Evolutionary conservation across 1,140 invertebrate species (phyloP).

Genomic region (Gonatopus flavifemur): DNA sequence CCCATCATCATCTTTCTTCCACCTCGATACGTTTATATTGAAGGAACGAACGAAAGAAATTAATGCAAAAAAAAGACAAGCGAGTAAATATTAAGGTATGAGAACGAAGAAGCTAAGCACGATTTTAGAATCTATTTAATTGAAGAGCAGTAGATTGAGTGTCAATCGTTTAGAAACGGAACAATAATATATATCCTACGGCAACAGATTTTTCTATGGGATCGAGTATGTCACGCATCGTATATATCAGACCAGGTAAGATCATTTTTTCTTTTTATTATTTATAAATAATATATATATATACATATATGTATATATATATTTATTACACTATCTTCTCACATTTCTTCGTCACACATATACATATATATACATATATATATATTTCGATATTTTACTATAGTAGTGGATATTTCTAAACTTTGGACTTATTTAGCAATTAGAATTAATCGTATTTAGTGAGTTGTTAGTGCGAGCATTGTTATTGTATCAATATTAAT

Average conservation of each 20-base stretch:
- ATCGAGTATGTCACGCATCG: constrained; percentile 3
- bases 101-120: constrained; percentile 17
- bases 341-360: no score
- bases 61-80: constrained; percentile 1
- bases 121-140: constrained; percentile 37
- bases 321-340: no score
- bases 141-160: constrained; percentile 35
- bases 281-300: background rate
- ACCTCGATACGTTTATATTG: constrained; percentile 11
- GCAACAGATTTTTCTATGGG: constrained; percentile 12
- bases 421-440: no score
- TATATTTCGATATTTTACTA: background rate
- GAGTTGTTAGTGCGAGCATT: no score
- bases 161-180: constrained; percentile 35
- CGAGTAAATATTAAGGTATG: constrained; percentile 5
- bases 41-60: constrained; percentile 2
- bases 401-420: no score
- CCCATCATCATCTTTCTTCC: no score
- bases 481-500: no score
- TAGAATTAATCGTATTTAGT: no score
- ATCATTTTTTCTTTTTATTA: constrained; percentile 11
- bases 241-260: constrained; percentile 34
- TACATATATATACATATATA: background rate
- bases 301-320: constrained; percentile 1
- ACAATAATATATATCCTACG: no score